A percentile compares a stretch with the other conserved stretches of the same genome.
Conservation (phyloP, 2,113 vertebrate genomes). For the Phalacrocorax aristotelis region DNA sequence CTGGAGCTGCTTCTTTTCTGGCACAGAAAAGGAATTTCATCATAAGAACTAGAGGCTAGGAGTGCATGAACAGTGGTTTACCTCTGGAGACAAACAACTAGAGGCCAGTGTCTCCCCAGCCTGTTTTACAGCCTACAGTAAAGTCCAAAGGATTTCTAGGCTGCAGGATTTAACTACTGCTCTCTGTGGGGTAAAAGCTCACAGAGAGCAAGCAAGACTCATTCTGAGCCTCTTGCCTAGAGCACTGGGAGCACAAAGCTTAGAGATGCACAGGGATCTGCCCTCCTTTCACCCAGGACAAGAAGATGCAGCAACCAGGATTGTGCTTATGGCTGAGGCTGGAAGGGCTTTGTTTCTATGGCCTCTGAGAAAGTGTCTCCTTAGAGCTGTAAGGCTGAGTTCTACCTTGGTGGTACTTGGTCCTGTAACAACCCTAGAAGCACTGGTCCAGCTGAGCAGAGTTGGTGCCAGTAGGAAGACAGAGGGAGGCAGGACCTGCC, state of each 20-base stretch:
- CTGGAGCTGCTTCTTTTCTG: constrained; percentile 13
- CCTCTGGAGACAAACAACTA: not conserved
- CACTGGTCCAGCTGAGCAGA: not conserved
- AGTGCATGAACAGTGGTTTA: not conserved
- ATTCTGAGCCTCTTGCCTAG: not conserved
- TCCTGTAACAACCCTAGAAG: not conserved
- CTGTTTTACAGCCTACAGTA: not conserved
- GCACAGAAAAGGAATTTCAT: not conserved
- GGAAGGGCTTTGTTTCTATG: not conserved
- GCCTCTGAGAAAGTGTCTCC: not conserved
- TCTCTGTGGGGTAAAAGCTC: not conserved
- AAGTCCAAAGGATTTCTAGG: not conserved
- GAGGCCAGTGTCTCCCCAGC: not conserved
- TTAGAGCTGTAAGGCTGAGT: not conserved
- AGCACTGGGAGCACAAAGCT: not conserved
- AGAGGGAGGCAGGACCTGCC: not conserved
- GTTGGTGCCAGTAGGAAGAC: not conserved
- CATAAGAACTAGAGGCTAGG: not conserved
- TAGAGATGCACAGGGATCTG: not conserved
- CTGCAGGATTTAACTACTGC: not conserved
- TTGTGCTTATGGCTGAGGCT: not conserved
- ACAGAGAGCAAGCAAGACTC: not conserved
- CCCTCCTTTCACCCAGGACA: not conserved
- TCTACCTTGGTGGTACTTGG: not conserved
- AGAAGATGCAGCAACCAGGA: not conserved